phyloP scores from a whole-genome alignment of 2,113 vertebrate genomes.

The Heliornis fulica region DNA sequence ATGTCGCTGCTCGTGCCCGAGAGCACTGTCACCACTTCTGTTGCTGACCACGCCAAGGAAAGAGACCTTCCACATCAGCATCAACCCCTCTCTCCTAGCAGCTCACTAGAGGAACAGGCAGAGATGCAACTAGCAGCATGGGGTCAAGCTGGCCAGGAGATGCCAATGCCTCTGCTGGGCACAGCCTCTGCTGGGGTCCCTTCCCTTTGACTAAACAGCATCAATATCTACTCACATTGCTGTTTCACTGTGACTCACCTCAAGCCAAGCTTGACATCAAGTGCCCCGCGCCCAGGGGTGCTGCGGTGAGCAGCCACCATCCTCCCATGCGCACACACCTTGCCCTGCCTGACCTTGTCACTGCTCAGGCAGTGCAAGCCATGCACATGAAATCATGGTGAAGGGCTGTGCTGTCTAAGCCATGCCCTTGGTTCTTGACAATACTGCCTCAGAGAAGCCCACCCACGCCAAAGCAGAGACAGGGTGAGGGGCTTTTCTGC shows the following conservation, averaged over 20 bases:
- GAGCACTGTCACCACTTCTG: background rate
- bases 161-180: background rate
- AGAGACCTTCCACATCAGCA: background rate
- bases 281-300: fast-evolving
- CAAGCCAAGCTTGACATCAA: background rate
- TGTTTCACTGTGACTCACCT: background rate
- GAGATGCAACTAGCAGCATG: background rate
- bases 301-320: background rate
- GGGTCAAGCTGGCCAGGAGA: background rate
- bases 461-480: background rate
- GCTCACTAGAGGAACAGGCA: background rate
- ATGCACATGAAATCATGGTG: background rate
- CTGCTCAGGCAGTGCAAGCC: background rate
- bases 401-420: background rate
- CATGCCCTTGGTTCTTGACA: background rate
- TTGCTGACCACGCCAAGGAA: background rate
- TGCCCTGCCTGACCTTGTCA: background rate
- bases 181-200: background rate
- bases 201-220: background rate
- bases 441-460: background rate
- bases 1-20: background rate
- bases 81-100: background rate
- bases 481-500: background rate
- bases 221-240: background rate
- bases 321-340: background rate